These are phyloP conservation scores for Raja brachyura DNA, from an alignment of 2,113 vertebrate genomes.

Conservation along the genomic window DNA sequence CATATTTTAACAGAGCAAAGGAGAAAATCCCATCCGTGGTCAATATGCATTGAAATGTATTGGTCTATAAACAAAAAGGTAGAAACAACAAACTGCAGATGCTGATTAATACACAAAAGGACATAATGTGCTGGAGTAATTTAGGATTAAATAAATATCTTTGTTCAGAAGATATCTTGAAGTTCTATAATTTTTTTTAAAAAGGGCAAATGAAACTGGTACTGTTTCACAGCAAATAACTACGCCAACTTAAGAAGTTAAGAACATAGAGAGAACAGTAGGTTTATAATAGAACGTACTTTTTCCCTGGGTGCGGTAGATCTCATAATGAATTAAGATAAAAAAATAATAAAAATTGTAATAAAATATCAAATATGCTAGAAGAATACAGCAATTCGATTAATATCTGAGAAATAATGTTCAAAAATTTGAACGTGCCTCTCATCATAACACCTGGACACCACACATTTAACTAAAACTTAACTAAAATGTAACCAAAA, in stretches of 20 bases:
- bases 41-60: slow-evolving; percentile 69
- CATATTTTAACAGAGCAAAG: slow-evolving; percentile 61
- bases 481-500: not conserved
- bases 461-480: too few species aligned
- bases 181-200: slow-evolving; percentile 24
- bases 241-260: not conserved
- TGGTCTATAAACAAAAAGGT: slow-evolving; percentile 50
- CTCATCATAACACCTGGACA: not conserved
- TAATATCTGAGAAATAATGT: not conserved
- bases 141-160: not conserved
- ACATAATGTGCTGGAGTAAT: too few species aligned
- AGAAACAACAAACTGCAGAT: too few species aligned
- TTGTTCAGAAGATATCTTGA: not conserved
- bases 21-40: slow-evolving; percentile 62
- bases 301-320: not conserved
- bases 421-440: not conserved
- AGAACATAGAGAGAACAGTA: not conserved
- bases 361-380: not conserved
- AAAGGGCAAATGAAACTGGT: not conserved
- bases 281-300: not conserved
- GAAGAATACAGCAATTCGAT: not conserved
- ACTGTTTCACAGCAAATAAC: not conserved
- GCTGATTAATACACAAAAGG: too few species aligned
- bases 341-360: too few species aligned
- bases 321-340: not conserved